These are phyloP conservation scores for Melanargia galathea DNA, from an alignment of 2,888 invertebrate species.

Conservation along the genomic window DNA sequence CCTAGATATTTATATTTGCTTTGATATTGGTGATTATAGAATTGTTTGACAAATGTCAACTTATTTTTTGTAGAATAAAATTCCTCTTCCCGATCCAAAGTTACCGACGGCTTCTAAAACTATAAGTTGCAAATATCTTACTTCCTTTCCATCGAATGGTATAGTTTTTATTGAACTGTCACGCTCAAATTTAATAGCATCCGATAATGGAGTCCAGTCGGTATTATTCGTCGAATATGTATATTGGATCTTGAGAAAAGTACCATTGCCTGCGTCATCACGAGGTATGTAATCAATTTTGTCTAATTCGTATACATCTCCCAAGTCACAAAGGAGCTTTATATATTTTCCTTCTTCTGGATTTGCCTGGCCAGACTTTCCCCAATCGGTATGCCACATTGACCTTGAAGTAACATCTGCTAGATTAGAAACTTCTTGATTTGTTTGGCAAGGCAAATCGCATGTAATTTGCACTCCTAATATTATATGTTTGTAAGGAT, in stretches of 20 bases:
- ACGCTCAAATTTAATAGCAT: constrained; percentile 48
- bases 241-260: constrained; percentile 58
- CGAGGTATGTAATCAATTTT: constrained; percentile 64
- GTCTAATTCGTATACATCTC: constrained; percentile 48
- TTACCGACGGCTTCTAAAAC: constrained; percentile 58
- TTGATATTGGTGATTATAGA: constrained; percentile 22
- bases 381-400: constrained; percentile 50
- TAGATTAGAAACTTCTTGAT: constrained; percentile 46
- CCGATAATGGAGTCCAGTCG: constrained; percentile 55
- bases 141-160: constrained; percentile 45
- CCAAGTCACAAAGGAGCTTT: constrained; percentile 47
- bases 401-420: constrained; percentile 39
- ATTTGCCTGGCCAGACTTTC: constrained; percentile 36
- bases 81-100: constrained; percentile 63
- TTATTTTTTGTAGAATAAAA: constrained; percentile 54
- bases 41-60: constrained; percentile 7
- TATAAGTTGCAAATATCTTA: constrained; percentile 58
- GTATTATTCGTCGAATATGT: constrained; percentile 53
- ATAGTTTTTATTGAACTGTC: constrained; percentile 57
- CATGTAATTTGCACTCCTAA: constrained; percentile 46
- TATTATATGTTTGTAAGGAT: constrained; percentile 51
- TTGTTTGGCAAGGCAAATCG: constrained; percentile 48
- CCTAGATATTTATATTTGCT: constrained; percentile 42
- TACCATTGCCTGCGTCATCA: constrained; percentile 65
- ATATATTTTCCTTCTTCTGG: constrained; percentile 37